Percentiles rank a stretch among this genome's conserved stretches.
These are phyloP conservation scores for Stomatorhinus walkeri DNA, from an alignment of 2,797 vertebrate genomes.

Conservation along the genomic window DNA sequence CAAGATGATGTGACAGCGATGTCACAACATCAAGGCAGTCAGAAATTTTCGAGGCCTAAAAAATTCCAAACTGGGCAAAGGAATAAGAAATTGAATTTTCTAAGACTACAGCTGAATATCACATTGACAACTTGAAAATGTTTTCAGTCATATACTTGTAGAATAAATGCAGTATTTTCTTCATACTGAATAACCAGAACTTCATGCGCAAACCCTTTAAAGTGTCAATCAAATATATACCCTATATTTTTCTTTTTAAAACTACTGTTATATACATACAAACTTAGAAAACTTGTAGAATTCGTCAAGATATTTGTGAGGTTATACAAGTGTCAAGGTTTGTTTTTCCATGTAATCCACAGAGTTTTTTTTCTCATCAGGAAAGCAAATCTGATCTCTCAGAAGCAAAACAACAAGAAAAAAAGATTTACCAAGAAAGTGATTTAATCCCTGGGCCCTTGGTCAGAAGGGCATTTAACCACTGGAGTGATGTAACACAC, in stretches of 20 bases:
- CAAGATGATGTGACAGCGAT: background rate
- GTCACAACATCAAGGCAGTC: conserved; percentile 1
- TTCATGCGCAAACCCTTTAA: background rate
- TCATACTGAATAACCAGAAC: background rate
- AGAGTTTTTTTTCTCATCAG: background rate
- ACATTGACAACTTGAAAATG: background rate
- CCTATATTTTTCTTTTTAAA: background rate
- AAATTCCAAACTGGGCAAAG: conserved; percentile 26
- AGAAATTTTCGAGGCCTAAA: background rate
- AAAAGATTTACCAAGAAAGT: background rate
- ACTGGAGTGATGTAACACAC: background rate
- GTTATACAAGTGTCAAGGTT: background rate
- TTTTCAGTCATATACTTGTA: background rate
- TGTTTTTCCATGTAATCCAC: background rate
- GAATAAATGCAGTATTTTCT: background rate
- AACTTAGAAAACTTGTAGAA: background rate
- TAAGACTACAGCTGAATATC: background rate
- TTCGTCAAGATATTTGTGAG: background rate
- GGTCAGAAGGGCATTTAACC: conserved; percentile 5
- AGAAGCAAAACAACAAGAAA: background rate
- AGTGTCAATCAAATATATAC: background rate
- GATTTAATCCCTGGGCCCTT: background rate
- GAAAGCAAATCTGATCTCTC: background rate
- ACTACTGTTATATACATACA: background rate
- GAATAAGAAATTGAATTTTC: background rate